These are phyloP conservation scores for Conopomorpha cramerella DNA, from an alignment of 1,140 invertebrate species.

Conservation along the genomic window DNA sequence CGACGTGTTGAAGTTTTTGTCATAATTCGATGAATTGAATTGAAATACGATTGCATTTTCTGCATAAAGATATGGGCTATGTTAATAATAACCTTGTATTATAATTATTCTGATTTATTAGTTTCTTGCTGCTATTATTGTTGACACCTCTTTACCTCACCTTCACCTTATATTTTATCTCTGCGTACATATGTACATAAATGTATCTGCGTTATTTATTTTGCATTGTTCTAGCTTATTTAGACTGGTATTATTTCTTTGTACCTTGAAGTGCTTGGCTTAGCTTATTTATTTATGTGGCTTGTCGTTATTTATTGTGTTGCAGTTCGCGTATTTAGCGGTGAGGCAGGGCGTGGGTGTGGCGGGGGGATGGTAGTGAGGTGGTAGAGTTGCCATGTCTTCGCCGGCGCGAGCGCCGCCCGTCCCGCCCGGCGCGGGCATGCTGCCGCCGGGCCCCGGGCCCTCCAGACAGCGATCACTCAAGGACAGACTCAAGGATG, in stretches of 20 bases:
- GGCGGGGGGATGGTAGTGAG: slow-evolving; percentile 21
- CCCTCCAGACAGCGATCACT: slow-evolving; percentile 67
- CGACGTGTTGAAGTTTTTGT: too few species aligned
- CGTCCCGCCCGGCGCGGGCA: slow-evolving; percentile 41
- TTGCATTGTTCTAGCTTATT: too few species aligned
- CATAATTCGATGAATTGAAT: too few species aligned
- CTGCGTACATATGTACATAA: too few species aligned
- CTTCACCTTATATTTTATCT: slow-evolving; percentile 16
- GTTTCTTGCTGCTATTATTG: too few species aligned
- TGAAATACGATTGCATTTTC: too few species aligned
- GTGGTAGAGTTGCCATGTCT: neutral
- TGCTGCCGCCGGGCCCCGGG: slow-evolving; percentile 61
- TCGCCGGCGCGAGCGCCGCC: slow-evolving; percentile 8
- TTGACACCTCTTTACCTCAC: too few species aligned
- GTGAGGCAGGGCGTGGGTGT: slow-evolving; percentile 37
- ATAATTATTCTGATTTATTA: too few species aligned
- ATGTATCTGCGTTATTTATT: neutral
- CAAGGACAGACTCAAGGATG: slow-evolving; percentile 73
- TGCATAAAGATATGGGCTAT: too few species aligned
- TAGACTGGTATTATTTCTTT: too few species aligned
- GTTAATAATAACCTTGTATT: too few species aligned
- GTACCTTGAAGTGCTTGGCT: slow-evolving; percentile 21
- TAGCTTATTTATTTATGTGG: slow-evolving; percentile 34
- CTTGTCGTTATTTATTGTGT: slow-evolving; percentile 38
- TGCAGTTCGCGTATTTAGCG: slow-evolving; percentile 48